Evolutionary conservation across 37 sponge, comb jelly and placozoan genomes (phyloP).

Genomic region (Ianthella basta): DNA sequence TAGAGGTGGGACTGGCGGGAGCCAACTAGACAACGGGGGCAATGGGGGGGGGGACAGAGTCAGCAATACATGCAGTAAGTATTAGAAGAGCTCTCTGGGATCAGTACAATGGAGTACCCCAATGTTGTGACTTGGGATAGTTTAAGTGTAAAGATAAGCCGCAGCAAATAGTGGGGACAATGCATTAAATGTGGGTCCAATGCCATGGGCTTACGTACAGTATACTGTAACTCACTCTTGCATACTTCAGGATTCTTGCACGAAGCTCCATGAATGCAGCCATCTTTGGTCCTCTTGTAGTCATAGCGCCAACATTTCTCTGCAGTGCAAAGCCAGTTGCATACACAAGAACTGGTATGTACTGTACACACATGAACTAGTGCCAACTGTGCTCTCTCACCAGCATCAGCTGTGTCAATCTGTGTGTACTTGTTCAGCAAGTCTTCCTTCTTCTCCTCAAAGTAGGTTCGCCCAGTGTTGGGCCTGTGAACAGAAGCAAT

Average conservation of each 20-base stretch:
- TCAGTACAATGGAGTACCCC: neutral
- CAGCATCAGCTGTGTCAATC: slow-evolving; percentile 31
- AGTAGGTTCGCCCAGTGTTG: slow-evolving; percentile 60
- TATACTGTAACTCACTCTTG: slow-evolving; percentile 38
- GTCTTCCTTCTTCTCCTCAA: slow-evolving; percentile 54
- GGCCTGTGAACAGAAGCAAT: slow-evolving; percentile 35
- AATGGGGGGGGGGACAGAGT: neutral
- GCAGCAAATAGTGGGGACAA: too few species aligned
- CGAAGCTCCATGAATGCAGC: slow-evolving; percentile 58
- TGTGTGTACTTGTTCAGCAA: slow-evolving; percentile 44
- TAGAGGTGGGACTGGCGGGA: slow-evolving; percentile 46
- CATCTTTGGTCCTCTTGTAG: slow-evolving; percentile 52
- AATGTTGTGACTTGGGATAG: too few species aligned
- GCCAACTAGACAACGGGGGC: slow-evolving; percentile 47
- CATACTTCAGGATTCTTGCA: slow-evolving; percentile 46
- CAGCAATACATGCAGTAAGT: neutral
- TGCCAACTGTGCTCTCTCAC: too few species aligned
- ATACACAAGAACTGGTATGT: neutral
- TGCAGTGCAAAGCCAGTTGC: neutral
- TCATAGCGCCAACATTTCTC: slow-evolving; percentile 57
- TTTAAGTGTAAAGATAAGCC: too few species aligned
- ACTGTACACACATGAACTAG: too few species aligned
- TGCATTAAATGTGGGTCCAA: too few species aligned
- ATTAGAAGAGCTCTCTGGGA: neutral
- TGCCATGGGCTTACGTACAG: too few species aligned